Evolutionary conservation across 2,113 vertebrate species (phyloP).

Genomic region (Cariama cristata): DNA sequence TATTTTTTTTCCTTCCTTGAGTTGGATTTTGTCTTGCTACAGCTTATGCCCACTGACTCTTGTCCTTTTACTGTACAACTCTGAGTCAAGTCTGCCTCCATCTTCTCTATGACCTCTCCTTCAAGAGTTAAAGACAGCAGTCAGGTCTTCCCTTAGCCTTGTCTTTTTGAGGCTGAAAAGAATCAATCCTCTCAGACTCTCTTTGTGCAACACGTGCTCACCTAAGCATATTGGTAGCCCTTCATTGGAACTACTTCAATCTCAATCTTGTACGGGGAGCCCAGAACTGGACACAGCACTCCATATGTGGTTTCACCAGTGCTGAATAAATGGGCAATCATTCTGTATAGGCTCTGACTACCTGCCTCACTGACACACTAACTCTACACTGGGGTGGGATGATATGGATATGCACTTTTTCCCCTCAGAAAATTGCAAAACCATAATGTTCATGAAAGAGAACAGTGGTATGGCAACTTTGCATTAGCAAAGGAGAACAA

Average conservation of each 20-base stretch:
- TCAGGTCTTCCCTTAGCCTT: background rate
- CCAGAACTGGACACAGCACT: background rate
- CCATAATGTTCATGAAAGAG: background rate
- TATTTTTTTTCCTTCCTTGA: background rate
- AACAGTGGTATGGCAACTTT: background rate
- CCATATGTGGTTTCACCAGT: background rate
- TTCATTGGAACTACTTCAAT: background rate
- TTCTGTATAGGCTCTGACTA: background rate
- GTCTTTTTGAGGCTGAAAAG: background rate
- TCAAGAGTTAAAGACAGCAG: background rate
- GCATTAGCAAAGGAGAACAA: background rate
- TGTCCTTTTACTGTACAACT: background rate
- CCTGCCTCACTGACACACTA: background rate
- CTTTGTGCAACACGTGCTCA: background rate
- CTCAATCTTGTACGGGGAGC: accelerated
- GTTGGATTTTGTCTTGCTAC: background rate
- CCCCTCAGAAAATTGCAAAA: background rate
- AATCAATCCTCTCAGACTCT: background rate
- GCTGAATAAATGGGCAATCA: background rate
- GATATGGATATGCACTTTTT: background rate
- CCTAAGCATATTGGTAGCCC: background rate
- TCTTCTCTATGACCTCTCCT: background rate
- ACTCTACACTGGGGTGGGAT: background rate
- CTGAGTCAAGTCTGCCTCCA: background rate
- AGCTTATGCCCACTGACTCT: background rate